Conservation (phyloP, 92 coral and sea anemone genomes). For the Paragorgia papillata region DNA sequence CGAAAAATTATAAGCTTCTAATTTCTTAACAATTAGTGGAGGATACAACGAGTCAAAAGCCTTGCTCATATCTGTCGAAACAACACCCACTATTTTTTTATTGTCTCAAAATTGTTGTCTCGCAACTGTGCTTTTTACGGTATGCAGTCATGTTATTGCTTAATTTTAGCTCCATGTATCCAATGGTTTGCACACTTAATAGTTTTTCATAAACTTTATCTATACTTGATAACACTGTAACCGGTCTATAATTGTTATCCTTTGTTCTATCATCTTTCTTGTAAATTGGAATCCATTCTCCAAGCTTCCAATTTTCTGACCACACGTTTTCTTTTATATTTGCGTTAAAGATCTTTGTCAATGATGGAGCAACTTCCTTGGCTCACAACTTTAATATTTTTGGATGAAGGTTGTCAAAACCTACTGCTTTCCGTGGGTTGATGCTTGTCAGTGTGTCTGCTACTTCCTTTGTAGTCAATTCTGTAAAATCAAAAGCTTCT, state of each 20-base stretch:
- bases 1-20: slow-evolving; percentile 37
- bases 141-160: slow-evolving; percentile 5
- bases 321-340: slow-evolving; percentile 34
- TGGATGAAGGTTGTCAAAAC: slow-evolving; percentile 44
- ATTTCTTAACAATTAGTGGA: slow-evolving; percentile 43
- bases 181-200: slow-evolving; percentile 24
- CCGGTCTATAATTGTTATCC: slow-evolving; percentile 46
- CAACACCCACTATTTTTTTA: slow-evolving; percentile 5
- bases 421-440: slow-evolving; percentile 29
- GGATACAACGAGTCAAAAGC: slow-evolving; percentile 47
- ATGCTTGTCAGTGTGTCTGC: slow-evolving; percentile 30
- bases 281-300: slow-evolving; percentile 45
- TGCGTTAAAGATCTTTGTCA: slow-evolving; percentile 31
- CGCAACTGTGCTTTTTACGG: slow-evolving; percentile 12
- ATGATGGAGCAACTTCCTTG: slow-evolving; percentile 51
- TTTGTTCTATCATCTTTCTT: slow-evolving; percentile 48
- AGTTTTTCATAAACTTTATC: slow-evolving; percentile 23
- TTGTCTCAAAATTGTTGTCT: slow-evolving; percentile 18
- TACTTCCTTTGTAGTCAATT: slow-evolving; percentile 33
- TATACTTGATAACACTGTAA: slow-evolving; percentile 38
- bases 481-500: slow-evolving; percentile 33
- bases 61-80: slow-evolving; percentile 32
- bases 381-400: slow-evolving; percentile 36
- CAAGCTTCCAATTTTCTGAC: slow-evolving; percentile 46
- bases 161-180: slow-evolving; percentile 34